These are phyloP conservation scores for Alethe diademata DNA, from an alignment of 2,113 vertebrate species.

Conservation along the genomic window DNA sequence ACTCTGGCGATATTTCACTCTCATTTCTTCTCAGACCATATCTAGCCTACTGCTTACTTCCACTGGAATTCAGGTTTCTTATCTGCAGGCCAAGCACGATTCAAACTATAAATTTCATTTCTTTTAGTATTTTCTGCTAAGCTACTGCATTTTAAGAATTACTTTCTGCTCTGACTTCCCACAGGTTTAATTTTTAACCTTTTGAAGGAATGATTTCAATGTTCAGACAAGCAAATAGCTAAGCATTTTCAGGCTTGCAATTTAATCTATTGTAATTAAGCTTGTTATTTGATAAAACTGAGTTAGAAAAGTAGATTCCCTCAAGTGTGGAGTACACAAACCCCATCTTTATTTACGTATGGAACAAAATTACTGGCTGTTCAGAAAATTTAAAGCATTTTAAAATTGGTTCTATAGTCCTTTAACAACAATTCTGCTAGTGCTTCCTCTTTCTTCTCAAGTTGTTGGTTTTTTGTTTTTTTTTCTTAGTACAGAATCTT, in stretches of 20 bases:
- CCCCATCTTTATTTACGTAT: not conserved
- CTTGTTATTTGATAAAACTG: not conserved
- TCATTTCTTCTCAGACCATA: not conserved
- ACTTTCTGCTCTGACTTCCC: not conserved
- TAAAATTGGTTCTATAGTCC: not conserved
- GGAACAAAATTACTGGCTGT: not conserved
- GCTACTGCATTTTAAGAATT: not conserved
- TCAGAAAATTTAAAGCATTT: not conserved
- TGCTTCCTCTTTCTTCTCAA: not conserved
- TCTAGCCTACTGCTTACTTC: not conserved
- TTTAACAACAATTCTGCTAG: not conserved
- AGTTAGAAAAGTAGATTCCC: not conserved
- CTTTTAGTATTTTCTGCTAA: not conserved
- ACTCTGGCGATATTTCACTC: not conserved
- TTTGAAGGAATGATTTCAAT: not conserved
- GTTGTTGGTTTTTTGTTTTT: accelerated
- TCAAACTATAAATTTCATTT: slow-evolving; percentile 3
- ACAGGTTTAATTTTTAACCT: not conserved
- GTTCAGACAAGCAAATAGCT: slow-evolving; percentile 11
- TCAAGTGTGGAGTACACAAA: not conserved
- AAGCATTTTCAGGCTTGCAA: not conserved
- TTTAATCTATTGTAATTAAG: not conserved
- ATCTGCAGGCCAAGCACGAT: not conserved
- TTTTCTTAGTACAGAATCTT: not conserved
- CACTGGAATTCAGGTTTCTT: not conserved